Conservation (phyloP, 2,888 invertebrate genomes). For the Mechanitis mazaeus region DNA sequence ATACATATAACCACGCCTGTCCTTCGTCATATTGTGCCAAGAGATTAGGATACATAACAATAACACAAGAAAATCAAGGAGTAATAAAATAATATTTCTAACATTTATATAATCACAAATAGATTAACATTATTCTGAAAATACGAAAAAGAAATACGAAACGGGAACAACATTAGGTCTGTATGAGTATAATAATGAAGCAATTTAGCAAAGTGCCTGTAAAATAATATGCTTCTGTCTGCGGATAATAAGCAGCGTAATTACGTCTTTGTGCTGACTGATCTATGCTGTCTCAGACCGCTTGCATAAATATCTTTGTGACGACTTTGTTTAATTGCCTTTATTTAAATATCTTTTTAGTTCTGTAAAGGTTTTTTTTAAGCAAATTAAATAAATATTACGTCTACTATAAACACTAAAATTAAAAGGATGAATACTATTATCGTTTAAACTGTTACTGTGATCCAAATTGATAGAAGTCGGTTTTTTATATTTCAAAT, state of each 20-base stretch:
- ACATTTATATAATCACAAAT: neutral
- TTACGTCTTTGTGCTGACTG: slow-evolving; percentile 11
- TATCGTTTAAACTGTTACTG: neutral
- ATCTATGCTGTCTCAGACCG: slow-evolving; percentile 1
- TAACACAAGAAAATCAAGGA: neutral
- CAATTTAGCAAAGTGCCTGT: slow-evolving; percentile 22
- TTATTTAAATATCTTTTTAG: neutral
- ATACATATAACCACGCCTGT: too few relatives aligned
- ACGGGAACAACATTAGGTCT: slow-evolving; percentile 2
- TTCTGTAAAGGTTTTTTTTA: too few relatives aligned
- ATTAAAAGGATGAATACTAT: neutral
- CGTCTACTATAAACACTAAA: too few relatives aligned
- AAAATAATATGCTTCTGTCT: slow-evolving; percentile 15
- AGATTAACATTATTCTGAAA: slow-evolving; percentile 8
- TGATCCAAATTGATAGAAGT: neutral
- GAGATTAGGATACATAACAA: too few relatives aligned
- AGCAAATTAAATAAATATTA: too few relatives aligned
- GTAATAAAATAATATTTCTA: neutral
- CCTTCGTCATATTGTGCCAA: neutral
- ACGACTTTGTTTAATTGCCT: neutral
- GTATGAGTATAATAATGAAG: slow-evolving; percentile 11
- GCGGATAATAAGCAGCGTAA: slow-evolving; percentile 16
- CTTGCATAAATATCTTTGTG: slow-evolving; percentile 1
- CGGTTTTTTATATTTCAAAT: neutral
- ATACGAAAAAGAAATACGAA: slow-evolving; percentile 7